Percentiles rank a stretch among this genome's conserved stretches.
Conservation (phyloP, 2,113 vertebrate genomes). For the Dunckerocampus dactyliophorus region DNA sequence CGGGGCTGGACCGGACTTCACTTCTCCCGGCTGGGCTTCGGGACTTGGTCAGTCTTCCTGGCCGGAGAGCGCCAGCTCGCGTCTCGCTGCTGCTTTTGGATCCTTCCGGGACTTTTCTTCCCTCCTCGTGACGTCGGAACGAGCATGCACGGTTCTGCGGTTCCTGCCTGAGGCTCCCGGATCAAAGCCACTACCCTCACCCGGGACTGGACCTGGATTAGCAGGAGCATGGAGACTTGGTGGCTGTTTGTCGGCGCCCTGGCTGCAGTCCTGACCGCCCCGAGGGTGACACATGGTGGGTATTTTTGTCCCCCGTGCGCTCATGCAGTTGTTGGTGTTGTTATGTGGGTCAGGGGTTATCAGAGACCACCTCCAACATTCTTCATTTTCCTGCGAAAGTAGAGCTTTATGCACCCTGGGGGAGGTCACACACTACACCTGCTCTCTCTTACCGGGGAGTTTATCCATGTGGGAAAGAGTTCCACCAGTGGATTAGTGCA, state of each 20-base stretch:
- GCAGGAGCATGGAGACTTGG: conserved; percentile 47
- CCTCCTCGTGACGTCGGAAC: no score
- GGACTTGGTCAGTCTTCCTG: no score
- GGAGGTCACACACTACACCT: conserved; percentile 3
- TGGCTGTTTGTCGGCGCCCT: conserved; percentile 63
- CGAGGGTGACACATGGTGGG: conserved; percentile 71
- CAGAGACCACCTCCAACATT: background rate
- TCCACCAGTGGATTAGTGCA: background rate
- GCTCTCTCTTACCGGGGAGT: background rate
- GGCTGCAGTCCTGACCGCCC: conserved; percentile 49
- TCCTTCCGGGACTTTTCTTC: background rate
- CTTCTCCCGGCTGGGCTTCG: no score
- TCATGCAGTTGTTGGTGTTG: conserved; percentile 13
- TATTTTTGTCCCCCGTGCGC: conserved; percentile 21
- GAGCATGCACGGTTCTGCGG: no score
- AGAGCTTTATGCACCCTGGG: background rate
- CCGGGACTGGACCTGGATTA: conserved; percentile 38
- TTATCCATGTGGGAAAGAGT: background rate
- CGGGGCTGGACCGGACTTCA: no score
- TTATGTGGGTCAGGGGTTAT: conserved; percentile 39
- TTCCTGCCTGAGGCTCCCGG: no score
- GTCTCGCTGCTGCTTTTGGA: no score
- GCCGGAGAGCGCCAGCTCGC: no score
- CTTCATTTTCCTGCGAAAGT: no score
- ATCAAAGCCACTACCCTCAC: no score